Evolutionary conservation across 2,888 invertebrate species (phyloP).

Genomic region (Oxycera nigricornis): DNA sequence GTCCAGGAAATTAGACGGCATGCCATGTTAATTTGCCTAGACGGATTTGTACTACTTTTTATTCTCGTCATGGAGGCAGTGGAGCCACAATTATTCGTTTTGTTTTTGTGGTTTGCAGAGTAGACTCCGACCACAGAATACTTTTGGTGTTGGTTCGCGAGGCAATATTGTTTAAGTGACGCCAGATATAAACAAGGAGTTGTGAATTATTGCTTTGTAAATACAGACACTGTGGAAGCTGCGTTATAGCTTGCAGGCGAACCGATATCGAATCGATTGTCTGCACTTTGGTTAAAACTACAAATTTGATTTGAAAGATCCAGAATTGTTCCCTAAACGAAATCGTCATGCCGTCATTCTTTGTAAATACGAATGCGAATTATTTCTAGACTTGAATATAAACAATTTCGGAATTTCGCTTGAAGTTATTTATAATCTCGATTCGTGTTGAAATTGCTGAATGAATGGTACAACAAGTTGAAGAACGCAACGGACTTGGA

Average conservation of each 20-base stretch:
- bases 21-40: slow-evolving; percentile 15
- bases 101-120: background rate
- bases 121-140: slow-evolving; percentile 9
- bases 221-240: slow-evolving; percentile 35
- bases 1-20: slow-evolving; percentile 3
- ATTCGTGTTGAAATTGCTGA: too few species aligned
- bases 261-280: slow-evolving; percentile 30
- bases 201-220: slow-evolving; percentile 40
- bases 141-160: slow-evolving; percentile 11
- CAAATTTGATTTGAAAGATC: background rate
- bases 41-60: background rate
- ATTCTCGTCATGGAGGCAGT: slow-evolving; percentile 1
- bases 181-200: slow-evolving; percentile 40
- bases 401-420: too few species aligned
- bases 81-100: background rate
- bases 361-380: slow-evolving; percentile 9
- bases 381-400: too few species aligned
- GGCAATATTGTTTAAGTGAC: slow-evolving; percentile 35
- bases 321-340: background rate
- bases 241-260: slow-evolving; percentile 5
- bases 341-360: slow-evolving; percentile 18
- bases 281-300: slow-evolving; percentile 1
- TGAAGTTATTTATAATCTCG: too few species aligned
- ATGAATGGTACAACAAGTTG: too few species aligned
- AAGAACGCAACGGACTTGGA: too few species aligned